A percentile compares a stretch with the other conserved stretches of the same genome.
These are phyloP conservation scores for Laticauda laticaudata DNA, from an alignment of 2,113 vertebrate genomes.

Conservation along the genomic window DNA sequence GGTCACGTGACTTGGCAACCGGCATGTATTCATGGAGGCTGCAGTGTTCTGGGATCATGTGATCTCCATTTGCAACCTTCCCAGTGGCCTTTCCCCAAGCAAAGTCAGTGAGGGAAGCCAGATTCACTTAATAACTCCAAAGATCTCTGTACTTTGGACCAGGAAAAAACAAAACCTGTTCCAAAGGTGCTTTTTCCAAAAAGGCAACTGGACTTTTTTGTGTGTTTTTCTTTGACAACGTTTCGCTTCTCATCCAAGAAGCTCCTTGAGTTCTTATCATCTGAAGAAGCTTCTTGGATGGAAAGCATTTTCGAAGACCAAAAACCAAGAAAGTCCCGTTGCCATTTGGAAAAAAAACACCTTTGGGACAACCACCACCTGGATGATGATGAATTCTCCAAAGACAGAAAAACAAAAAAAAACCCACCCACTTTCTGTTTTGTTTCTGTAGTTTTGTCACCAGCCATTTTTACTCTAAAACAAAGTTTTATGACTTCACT, in stretches of 20 bases:
- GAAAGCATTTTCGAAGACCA: neutral
- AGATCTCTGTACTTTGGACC: neutral
- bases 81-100: neutral
- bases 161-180: neutral
- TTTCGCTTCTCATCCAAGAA: neutral
- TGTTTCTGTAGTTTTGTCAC: neutral
- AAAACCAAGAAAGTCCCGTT: neutral
- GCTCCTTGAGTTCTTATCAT: neutral
- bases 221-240: neutral
- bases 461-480: neutral
- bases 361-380: neutral
- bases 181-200: neutral
- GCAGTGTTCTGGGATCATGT: neutral
- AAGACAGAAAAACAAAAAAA: too few species aligned
- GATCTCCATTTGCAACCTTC: neutral
- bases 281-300: neutral
- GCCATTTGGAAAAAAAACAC: neutral
- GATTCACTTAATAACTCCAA: neutral
- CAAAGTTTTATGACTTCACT: slow-evolving; percentile 18
- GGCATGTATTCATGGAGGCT: neutral
- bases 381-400: neutral
- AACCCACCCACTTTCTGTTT: neutral
- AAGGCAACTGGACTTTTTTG: neutral
- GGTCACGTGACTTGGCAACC: neutral
- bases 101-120: too few species aligned